These are phyloP conservation scores for Artemisiospiza belli DNA, from an alignment of 2,113 vertebrate species.

Conservation along the genomic window DNA sequence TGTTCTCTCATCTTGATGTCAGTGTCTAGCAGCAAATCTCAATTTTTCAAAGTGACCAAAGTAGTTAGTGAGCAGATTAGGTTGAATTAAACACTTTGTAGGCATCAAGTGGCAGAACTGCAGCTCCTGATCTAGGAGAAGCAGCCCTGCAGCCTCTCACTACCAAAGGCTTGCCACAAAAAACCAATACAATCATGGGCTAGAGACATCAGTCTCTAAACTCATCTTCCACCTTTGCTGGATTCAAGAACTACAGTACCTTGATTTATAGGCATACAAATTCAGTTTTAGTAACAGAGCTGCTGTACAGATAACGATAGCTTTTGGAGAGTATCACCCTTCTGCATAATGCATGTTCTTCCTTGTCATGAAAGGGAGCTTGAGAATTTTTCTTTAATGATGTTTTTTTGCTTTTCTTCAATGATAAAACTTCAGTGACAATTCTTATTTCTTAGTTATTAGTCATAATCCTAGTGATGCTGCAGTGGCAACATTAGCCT, in stretches of 20 bases:
- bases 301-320: background rate
- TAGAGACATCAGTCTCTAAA: background rate
- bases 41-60: background rate
- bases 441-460: background rate
- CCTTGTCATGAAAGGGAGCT: background rate
- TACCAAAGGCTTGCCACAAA: background rate
- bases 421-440: background rate
- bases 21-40: background rate
- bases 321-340: background rate
- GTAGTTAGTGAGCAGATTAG: background rate
- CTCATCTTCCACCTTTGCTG: background rate
- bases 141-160: background rate
- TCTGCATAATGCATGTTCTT: accelerated
- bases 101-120: background rate
- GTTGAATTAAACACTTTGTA: background rate
- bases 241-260: background rate
- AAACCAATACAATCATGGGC: background rate
- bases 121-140: background rate
- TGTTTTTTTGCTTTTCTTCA: background rate
- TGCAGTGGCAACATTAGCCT: background rate
- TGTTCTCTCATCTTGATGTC: accelerated
- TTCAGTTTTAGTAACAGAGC: background rate
- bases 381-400: background rate
- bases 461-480: background rate
- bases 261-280: background rate